Percentiles rank a stretch among this genome's conserved stretches.
Evolutionary conservation across 2,113 vertebrate genomes (phyloP).

Genomic region (Edolisoma coerulescens): DNA sequence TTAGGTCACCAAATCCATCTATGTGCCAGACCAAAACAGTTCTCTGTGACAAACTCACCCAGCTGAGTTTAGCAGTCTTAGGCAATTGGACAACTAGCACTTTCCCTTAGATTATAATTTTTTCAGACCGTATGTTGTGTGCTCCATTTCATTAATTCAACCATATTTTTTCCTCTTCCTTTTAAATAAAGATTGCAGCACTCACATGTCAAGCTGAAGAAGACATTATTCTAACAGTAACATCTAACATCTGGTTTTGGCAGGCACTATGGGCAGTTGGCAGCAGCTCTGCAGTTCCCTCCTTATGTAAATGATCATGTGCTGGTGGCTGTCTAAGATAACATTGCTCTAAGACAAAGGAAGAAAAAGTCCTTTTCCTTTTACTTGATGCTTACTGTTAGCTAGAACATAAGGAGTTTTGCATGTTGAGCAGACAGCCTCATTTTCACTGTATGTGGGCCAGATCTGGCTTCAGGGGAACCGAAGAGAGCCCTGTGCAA

Average conservation of each 20-base stretch:
- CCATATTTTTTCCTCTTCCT: constrained; percentile 35
- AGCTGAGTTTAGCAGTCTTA: not conserved
- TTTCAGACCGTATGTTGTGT: constrained; percentile 1
- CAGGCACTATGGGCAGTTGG: constrained; percentile 58
- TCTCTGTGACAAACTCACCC: not conserved
- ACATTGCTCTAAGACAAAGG: constrained; percentile 48
- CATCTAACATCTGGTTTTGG: constrained; percentile 67
- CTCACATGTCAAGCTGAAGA: constrained; percentile 47
- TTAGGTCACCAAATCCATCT: not conserved
- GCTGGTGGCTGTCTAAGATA: constrained; percentile 48
- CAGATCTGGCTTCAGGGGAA: constrained; percentile 56
- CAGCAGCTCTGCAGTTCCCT: constrained; percentile 50
- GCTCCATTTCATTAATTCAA: constrained; percentile 7
- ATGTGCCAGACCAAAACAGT: not conserved
- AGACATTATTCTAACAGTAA: constrained; percentile 49
- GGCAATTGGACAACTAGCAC: not conserved
- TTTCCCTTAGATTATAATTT: not conserved
- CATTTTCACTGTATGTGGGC: constrained; percentile 51
- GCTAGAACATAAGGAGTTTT: constrained; percentile 32
- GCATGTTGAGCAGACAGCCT: constrained; percentile 26
- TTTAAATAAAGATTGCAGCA: constrained; percentile 54
- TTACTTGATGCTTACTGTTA: constrained; percentile 1
- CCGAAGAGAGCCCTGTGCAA: not conserved
- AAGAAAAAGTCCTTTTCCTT: constrained; percentile 48
- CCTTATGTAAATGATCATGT: constrained; percentile 55